These are phyloP conservation scores for Columba guinea DNA, from an alignment of 2,797 vertebrate species.

Conservation along the genomic window DNA sequence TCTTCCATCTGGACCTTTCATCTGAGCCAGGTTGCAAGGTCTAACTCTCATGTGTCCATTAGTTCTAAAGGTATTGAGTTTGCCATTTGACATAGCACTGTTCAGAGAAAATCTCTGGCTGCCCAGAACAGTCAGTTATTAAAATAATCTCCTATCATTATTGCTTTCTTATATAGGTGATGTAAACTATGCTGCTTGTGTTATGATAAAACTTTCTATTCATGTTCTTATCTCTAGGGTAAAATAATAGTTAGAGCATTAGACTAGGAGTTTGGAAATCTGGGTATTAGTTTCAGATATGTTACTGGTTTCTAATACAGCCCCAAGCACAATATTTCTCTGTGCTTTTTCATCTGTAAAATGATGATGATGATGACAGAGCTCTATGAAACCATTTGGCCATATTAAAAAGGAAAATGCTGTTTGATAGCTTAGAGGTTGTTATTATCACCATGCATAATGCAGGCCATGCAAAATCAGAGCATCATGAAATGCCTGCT, in stretches of 20 bases:
- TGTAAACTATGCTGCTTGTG: neutral
- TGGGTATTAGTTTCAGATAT: neutral
- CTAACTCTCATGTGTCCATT: neutral
- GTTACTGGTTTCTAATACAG: neutral
- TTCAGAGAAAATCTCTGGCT: neutral
- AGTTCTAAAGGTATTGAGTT: neutral
- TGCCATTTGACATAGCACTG: neutral
- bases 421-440: slow-evolving; percentile 19
- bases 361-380: neutral
- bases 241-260: neutral
- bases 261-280: neutral
- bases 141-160: neutral
- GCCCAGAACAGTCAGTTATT: neutral
- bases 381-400: neutral
- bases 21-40: neutral
- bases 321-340: neutral
- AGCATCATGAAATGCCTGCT: neutral
- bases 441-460: neutral
- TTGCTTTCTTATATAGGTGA: neutral
- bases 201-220: neutral
- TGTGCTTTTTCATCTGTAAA: slow-evolving; percentile 30
- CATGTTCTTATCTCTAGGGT: neutral
- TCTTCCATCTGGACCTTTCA: neutral
- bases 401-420: neutral
- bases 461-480: neutral